phyloP scores from a whole-genome alignment of 1,140 invertebrate genomes.

The Aphelinus certus region DNA sequence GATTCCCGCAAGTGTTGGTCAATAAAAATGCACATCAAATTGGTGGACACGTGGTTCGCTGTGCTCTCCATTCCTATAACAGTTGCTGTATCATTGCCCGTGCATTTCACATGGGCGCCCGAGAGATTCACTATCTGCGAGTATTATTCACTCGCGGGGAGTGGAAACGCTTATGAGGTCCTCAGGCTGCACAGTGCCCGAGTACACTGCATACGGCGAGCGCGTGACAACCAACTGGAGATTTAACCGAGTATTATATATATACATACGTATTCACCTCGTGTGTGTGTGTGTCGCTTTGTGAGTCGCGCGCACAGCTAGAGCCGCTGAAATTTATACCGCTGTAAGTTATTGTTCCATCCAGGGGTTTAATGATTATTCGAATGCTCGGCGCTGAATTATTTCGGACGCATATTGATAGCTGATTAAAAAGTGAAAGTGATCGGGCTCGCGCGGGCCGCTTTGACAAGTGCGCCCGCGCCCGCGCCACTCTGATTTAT shows the following conservation, averaged over 20 bases:
- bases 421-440: constrained; percentile 38
- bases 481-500: constrained; percentile 22
- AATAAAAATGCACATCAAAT: too few species aligned
- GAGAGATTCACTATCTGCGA: too few species aligned
- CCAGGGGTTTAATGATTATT: constrained; percentile 25
- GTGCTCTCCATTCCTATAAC: too few species aligned
- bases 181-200: neutral
- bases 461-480: constrained; percentile 23
- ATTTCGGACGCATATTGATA: constrained; percentile 34
- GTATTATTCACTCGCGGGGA: too few species aligned
- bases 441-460: neutral
- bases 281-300: neutral
- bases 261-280: neutral
- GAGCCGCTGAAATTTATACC: constrained; percentile 26
- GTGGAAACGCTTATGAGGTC: neutral
- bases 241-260: neutral
- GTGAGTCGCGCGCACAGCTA: neutral
- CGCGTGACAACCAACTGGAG: too few species aligned
- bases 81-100: too few species aligned
- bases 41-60: too few species aligned
- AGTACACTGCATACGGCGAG: too few species aligned
- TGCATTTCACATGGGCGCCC: too few species aligned
- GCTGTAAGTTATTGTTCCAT: constrained; percentile 31
- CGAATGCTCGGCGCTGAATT: constrained; percentile 16
- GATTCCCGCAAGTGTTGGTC: too few species aligned